These are phyloP conservation scores for Antheraea yamamai DNA, from an alignment of 2,888 invertebrate species.

Conservation along the genomic window DNA sequence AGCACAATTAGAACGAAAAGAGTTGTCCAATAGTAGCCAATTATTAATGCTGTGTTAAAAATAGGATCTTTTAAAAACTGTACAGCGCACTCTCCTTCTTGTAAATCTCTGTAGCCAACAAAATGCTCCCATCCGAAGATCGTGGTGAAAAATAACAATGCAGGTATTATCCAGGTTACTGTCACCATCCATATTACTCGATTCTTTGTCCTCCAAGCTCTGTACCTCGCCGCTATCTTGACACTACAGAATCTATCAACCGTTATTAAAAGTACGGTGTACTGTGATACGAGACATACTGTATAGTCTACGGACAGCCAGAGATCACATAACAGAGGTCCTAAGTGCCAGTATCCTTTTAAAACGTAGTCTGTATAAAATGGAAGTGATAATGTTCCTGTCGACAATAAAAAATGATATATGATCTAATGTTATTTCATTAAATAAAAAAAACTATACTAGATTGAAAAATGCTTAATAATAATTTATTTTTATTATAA, in stretches of 20 bases:
- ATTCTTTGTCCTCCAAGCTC: conserved; percentile 97
- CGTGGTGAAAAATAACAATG: conserved; percentile 97
- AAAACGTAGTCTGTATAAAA: conserved; percentile 99
- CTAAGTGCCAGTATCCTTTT: conserved; percentile 98
- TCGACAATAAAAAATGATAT: conserved; percentile 45
- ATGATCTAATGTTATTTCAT: background rate
- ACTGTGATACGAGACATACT: conserved; percentile 99
- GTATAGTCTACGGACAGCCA: conserved; percentile 99
- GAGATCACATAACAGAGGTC: conserved; percentile 96
- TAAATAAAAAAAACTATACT: background rate
- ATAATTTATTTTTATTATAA: background rate
- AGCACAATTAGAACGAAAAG: conserved; percentile 96
- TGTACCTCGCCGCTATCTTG: conserved; percentile 97
- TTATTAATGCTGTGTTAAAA: conserved; percentile 98
- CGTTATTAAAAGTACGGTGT: conserved; percentile 98
- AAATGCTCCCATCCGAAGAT: conserved; percentile 99
- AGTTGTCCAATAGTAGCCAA: conserved; percentile 99
- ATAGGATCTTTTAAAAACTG: conserved; percentile 98
- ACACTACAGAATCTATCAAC: conserved; percentile 99
- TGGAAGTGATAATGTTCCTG: conserved; percentile 98
- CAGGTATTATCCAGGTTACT: conserved; percentile 98
- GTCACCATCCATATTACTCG: conserved; percentile 97
- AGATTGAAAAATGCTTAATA: background rate
- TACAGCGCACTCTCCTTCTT: conserved; percentile 95
- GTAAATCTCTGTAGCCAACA: conserved; percentile 93